Evolutionary conservation across 2,888 invertebrate species (phyloP), one percentile per base, ranked within the genome.

Genomic region (Cetonia aurata): DNA sequence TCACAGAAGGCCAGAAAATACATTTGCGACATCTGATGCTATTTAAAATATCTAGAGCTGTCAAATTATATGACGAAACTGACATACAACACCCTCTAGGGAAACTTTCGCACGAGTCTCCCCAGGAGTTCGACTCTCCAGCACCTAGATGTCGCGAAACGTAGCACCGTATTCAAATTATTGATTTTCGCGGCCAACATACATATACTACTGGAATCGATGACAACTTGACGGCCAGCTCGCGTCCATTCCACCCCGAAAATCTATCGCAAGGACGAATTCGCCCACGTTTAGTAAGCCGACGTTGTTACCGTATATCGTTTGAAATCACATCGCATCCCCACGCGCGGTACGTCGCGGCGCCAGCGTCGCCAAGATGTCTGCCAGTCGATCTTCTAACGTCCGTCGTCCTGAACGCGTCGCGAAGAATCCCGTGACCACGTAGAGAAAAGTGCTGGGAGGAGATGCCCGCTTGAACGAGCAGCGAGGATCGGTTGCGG

Each of bases 331-430:
- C 44, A 44, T 19, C 53, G 15, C 25, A 25, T 25, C 50, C 50
- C 3, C 52, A 3, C 10, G 19, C 9, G 53, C 31, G 53, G n/a
- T 53, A 9, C 79, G 79, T 79, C 79, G 79, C 77, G 81, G 79
- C 80, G 81, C 79, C 76, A 72, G 73, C 75, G 77, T 78, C 80
- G 77, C 73, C 74, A 75, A 80, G 79, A 79, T 82, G 80, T 80
- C 81, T 80, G 82, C 81, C 80, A 82, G 83, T 83, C 83, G 84
- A 83, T 83, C 82, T 83, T 82, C 80, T 81, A 80, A 80, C 80
- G 80, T 76, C 78, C 73, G 72, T 68, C 44, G 44, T n/a, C 13
- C 44, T 13, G 13, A 70, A 6, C 10, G 44, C 44, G 44, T 44
- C 44, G 44, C 44, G 44, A 44, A 41, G n/a, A n/a, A 25, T 44